Percentiles rank a stretch among this genome's conserved stretches.
Conservation (phyloP, 92 coral and sea anemone species). For the Paramuricea clavata region DNA sequence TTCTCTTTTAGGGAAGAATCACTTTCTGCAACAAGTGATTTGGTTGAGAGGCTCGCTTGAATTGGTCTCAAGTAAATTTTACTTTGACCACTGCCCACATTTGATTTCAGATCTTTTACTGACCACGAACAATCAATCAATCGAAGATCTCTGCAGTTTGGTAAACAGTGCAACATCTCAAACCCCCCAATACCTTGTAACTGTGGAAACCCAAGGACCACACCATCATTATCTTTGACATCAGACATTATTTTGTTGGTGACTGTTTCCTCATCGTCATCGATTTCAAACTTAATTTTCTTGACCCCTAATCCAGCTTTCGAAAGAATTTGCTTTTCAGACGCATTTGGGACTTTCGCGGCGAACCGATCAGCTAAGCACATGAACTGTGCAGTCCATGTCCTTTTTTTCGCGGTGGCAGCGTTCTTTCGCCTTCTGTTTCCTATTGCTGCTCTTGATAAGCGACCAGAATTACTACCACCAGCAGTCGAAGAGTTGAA, state of each 20-base stretch:
- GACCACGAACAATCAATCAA: slow-evolving; percentile 35
- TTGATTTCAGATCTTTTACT: slow-evolving; percentile 42
- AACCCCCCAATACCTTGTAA: slow-evolving; percentile 30
- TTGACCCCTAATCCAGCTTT: slow-evolving; percentile 37
- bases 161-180: slow-evolving; percentile 32
- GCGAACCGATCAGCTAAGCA: slow-evolving; percentile 29
- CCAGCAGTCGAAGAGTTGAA: too few relatives aligned
- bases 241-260: slow-evolving; percentile 34
- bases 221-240: slow-evolving; percentile 45
- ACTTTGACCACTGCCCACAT: slow-evolving; percentile 27
- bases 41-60: slow-evolving; percentile 43
- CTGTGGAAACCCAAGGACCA: slow-evolving; percentile 44
- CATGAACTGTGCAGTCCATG: slow-evolving; percentile 44
- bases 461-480: too few relatives aligned
- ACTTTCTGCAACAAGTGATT: slow-evolving; percentile 33
- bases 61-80: slow-evolving; percentile 28
- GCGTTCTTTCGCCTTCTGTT: too few relatives aligned
- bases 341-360: slow-evolving; percentile 27
- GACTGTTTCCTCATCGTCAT: slow-evolving; percentile 22
- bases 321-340: slow-evolving; percentile 25
- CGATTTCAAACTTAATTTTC: slow-evolving; percentile 35
- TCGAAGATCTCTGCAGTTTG: slow-evolving; percentile 26
- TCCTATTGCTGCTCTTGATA: too few relatives aligned
- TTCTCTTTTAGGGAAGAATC: slow-evolving; percentile 4
- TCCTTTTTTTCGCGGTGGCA: not conserved